Evolutionary conservation across 2,888 invertebrate genomes (phyloP).

Genomic region (Synanthedon myopaeformis): DNA sequence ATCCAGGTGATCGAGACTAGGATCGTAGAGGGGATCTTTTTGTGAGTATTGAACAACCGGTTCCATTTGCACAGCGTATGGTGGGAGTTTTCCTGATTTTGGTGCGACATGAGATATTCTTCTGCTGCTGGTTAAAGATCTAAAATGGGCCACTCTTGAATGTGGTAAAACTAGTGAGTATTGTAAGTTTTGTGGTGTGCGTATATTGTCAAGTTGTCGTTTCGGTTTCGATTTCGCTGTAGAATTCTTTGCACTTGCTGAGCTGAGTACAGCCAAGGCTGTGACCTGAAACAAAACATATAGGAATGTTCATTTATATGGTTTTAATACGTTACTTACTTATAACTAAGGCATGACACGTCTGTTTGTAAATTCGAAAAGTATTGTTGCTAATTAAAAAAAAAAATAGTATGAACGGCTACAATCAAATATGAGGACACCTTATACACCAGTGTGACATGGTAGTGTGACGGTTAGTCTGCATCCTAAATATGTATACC

Average conservation of each 20-base stretch:
- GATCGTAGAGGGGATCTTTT: constrained; percentile 81
- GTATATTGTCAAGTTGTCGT: constrained; percentile 63
- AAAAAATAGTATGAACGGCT: no score
- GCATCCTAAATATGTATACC: no score
- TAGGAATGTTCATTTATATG: background rate
- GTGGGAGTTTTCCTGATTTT: constrained; percentile 68
- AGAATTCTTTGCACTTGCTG: constrained; percentile 58
- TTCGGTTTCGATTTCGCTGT: constrained; percentile 65
- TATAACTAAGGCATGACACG: background rate
- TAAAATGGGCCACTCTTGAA: constrained; percentile 64
- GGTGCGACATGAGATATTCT: constrained; percentile 63
- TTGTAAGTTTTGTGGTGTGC: constrained; percentile 71
- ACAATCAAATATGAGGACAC: no score
- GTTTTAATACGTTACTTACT: background rate
- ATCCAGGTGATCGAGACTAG: constrained; percentile 58
- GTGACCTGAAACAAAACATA: constrained; percentile 65
- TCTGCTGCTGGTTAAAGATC: constrained; percentile 58
- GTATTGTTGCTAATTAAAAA: no score
- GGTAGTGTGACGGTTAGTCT: no score
- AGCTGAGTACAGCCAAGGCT: constrained; percentile 65
- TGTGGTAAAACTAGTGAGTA: constrained; percentile 72
- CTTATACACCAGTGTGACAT: no score
- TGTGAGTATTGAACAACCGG: constrained; percentile 84
- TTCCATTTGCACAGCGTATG: constrained; percentile 85
- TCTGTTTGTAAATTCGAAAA: no score